Base-by-base conservation (phyloP, 2,888 invertebrate species). In the Seladonia tumulorum region DNA sequence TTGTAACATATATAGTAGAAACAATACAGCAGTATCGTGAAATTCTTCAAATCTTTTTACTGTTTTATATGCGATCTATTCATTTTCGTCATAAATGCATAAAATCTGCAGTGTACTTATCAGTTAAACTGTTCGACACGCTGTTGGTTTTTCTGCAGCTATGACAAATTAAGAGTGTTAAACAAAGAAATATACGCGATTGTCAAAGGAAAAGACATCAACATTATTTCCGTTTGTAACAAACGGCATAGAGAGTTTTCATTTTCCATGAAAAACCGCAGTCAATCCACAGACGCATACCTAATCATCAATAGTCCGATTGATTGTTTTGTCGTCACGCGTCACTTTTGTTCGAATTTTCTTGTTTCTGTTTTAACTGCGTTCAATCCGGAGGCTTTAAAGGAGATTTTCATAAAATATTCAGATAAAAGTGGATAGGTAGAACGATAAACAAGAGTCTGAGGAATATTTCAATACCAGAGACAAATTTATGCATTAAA, bases 401-500 rank as follows among this genome's bases (percentile, higher is more conserved):
- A 42, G 22, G 42, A 42, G 22, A 70, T 70, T 39, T 42, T 70
- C 49, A 72, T 73, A 73, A 49, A 49, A 73, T 47, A 72, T 72
- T 49, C 47, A 47, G 72, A 72, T 25, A 72, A 72, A 47, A 47
- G 47, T 72, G 47, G 47, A 49, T 49, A 42, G 68, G 29, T 29
- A 72, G 25, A 72, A 47, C 72, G 72, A 72, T 72, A 72, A 72
- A 72, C 47, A 71, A 71, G 72, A 47, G 29, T 47, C 47, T 25
- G 29, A 47, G 72, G 47, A 72, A 72, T 47, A 72, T 47, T 25
- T 47, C 47, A 35, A 73, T 73, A 49, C 12, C 10, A 12, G 49
- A 10, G 29, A 73, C 49, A 73, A 73, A 73, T 73, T 73, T 73
- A 73, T 73, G 72, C 72, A 73, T 73, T 73, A 73, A 73, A 73